These are phyloP conservation scores for Spongilla lacustris DNA, from an alignment of 37 sponge, comb jelly and placozoan genomes.

Conservation along the genomic window DNA sequence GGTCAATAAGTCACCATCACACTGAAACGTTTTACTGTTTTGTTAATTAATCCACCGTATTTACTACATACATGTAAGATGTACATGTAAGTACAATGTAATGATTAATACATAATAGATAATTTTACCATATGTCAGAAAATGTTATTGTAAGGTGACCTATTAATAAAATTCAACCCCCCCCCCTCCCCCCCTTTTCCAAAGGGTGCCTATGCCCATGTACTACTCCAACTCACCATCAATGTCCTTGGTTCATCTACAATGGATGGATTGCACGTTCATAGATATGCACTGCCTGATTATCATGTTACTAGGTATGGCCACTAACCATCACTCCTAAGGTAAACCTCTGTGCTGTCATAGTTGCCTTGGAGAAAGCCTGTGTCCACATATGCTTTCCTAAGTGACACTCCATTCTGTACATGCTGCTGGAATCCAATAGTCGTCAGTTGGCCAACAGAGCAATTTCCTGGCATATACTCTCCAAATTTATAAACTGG, in stretches of 20 bases:
- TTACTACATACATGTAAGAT: too few relatives aligned
- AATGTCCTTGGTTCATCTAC: constrained; percentile 30
- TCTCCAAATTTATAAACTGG: constrained; percentile 31
- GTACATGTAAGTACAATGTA: too few relatives aligned
- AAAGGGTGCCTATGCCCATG: too few relatives aligned
- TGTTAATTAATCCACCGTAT: too few relatives aligned
- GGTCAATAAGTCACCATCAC: too few relatives aligned
- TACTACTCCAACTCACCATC: neutral
- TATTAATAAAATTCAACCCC: too few relatives aligned
- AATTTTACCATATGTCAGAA: too few relatives aligned
- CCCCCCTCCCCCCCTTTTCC: too few relatives aligned
- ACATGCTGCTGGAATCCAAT: constrained; percentile 48
- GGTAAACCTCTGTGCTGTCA: constrained; percentile 7
- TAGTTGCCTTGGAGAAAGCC: constrained; percentile 21
- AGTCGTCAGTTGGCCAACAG: constrained; percentile 46
- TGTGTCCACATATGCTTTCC: constrained; percentile 31
- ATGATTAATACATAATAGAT: too few relatives aligned
- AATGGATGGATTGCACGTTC: neutral
- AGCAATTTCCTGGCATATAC: constrained; percentile 32
- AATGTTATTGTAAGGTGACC: too few relatives aligned
- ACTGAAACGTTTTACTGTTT: too few relatives aligned
- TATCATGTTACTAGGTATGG: neutral
- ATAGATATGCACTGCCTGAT: too few relatives aligned
- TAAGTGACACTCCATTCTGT: constrained; percentile 19
- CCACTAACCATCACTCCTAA: constrained; percentile 37